Percentiles rank a stretch among this genome's conserved stretches.
These are phyloP conservation scores for Ectropis grisescens DNA, from an alignment of 1,140 invertebrate genomes.

Conservation along the genomic window DNA sequence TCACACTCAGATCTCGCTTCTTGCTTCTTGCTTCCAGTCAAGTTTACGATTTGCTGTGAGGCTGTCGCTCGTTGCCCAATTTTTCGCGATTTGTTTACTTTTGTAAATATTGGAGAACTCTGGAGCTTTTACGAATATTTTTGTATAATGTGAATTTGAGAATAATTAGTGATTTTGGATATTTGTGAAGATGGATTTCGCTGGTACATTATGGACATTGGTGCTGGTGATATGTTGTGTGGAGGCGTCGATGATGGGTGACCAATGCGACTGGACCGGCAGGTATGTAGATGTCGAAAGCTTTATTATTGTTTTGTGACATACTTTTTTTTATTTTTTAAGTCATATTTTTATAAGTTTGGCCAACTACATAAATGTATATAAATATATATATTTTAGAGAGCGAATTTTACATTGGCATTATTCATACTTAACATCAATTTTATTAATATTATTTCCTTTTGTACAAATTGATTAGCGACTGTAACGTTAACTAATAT, in stretches of 20 bases:
- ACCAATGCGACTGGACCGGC: conserved; percentile 73
- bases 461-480: no score
- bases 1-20: no score
- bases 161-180: conserved; percentile 15
- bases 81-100: conserved; percentile 31
- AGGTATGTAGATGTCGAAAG: conserved; percentile 51
- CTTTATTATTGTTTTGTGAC: conserved; percentile 3
- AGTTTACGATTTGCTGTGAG: conserved; percentile 16
- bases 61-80: conserved; percentile 10
- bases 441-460: no score
- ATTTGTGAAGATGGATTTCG: conserved; percentile 25
- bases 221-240: conserved; percentile 45
- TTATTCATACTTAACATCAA: no score
- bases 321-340: no score
- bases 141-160: conserved; percentile 32
- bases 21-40: no score
- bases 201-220: conserved; percentile 52
- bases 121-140: conserved; percentile 25
- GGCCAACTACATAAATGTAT: no score
- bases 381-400: no score
- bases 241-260: conserved; percentile 68
- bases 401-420: no score
- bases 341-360: no score
- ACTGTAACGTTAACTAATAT: no score
- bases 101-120: conserved; percentile 24